Conservation (phyloP, 2,888 invertebrate genomes). For the Drosophila recens region DNA sequence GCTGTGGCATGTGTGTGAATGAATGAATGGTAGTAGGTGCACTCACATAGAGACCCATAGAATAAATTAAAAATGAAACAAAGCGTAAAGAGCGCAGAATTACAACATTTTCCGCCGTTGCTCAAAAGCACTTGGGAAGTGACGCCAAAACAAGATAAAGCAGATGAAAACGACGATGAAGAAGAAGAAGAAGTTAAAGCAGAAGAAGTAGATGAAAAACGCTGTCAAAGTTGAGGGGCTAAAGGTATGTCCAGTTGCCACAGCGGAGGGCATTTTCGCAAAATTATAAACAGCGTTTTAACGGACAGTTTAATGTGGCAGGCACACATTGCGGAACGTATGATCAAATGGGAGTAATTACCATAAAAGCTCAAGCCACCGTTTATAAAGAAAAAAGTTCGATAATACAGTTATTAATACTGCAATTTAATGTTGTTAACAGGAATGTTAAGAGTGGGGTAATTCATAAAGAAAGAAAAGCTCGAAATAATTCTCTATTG, state of each 20-base stretch:
- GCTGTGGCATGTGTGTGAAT: slow-evolving; percentile 62
- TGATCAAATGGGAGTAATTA: slow-evolving; percentile 19
- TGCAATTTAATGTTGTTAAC: background rate
- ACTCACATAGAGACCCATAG: slow-evolving; percentile 67
- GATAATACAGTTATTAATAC: background rate
- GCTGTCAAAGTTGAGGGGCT: slow-evolving; percentile 29
- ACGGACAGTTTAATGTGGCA: slow-evolving; percentile 25
- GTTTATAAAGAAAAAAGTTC: background rate
- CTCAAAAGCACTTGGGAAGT: slow-evolving; percentile 66
- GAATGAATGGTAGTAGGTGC: slow-evolving; percentile 52
- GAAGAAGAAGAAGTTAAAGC: slow-evolving; percentile 18
- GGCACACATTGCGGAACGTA: slow-evolving; percentile 16
- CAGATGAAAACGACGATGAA: slow-evolving; percentile 27
- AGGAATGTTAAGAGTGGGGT: background rate
- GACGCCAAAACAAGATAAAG: slow-evolving; percentile 31
- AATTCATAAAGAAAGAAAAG: background rate
- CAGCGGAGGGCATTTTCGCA: slow-evolving; percentile 24
- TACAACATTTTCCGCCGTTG: slow-evolving; percentile 81
- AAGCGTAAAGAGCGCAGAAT: slow-evolving; percentile 78
- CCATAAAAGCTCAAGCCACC: background rate
- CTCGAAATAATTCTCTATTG: background rate
- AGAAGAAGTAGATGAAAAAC: slow-evolving; percentile 14
- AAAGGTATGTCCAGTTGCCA: slow-evolving; percentile 23
- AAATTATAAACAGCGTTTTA: slow-evolving; percentile 28
- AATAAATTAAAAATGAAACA: slow-evolving; percentile 82